Percentiles rank a stretch among this genome's conserved stretches.
Conservation (phyloP, 2,113 vertebrate genomes). For the Gallinago undulata region DNA sequence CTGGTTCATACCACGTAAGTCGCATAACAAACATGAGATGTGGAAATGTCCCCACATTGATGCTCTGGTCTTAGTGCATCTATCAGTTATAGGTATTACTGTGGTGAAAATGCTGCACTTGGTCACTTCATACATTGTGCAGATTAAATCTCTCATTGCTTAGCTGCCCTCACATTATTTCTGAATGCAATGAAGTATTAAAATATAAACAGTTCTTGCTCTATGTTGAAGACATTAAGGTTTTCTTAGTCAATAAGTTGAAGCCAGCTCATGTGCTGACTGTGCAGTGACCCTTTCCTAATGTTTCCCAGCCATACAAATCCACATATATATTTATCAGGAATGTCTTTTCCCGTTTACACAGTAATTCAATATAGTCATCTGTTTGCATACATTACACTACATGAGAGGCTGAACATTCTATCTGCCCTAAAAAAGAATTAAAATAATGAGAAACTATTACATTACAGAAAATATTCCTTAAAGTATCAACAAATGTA, state of each 20-base stretch:
- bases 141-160: not conserved
- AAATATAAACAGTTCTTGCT: not conserved
- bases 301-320: slow-evolving; percentile 7
- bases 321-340: not conserved
- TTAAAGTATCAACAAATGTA: not conserved
- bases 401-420: not conserved
- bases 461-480: slow-evolving; percentile 4
- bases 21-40: not conserved
- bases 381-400: not conserved
- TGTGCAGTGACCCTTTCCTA: slow-evolving; percentile 30
- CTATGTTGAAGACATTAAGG: not conserved
- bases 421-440: not conserved
- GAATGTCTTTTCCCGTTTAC: slow-evolving; percentile 27
- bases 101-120: not conserved
- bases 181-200: not conserved
- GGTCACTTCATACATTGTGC: not conserved
- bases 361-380: slow-evolving; percentile 6
- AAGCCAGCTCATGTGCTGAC: slow-evolving; percentile 14
- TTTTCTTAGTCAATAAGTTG: slow-evolving; percentile 28
- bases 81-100: not conserved
- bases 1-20: not conserved
- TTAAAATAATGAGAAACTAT: slow-evolving; percentile 21
- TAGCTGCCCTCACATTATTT: not conserved
- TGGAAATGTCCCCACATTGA: rapidly evolving
- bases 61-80: not conserved